These are phyloP conservation scores for Diacarnus erythraeanus DNA, from an alignment of 37 sponge, comb jelly and placozoan species.

Conservation along the genomic window DNA sequence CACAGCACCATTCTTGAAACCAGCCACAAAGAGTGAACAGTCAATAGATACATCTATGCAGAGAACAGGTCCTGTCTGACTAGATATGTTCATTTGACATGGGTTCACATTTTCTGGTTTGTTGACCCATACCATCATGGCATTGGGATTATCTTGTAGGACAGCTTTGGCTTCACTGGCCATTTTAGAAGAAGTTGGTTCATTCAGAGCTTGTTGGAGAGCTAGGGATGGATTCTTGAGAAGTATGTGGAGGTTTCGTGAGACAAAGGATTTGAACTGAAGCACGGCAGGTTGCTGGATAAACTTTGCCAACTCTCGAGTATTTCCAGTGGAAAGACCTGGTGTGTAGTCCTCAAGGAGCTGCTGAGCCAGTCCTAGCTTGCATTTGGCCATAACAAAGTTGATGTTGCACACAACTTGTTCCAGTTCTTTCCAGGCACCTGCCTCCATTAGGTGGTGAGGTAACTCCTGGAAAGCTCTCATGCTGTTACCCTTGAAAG, in stretches of 20 bases:
- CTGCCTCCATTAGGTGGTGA: constrained; percentile 74
- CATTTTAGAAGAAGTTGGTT: constrained; percentile 52
- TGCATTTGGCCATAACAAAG: constrained; percentile 78
- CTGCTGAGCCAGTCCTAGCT: constrained; percentile 66
- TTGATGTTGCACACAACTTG: constrained; percentile 65
- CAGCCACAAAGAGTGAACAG: constrained; percentile 67
- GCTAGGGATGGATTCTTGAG: constrained; percentile 64
- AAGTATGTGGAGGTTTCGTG: constrained; percentile 84
- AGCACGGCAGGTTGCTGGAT: constrained; percentile 53
- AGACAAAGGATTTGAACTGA: constrained; percentile 76
- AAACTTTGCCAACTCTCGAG: constrained; percentile 56
- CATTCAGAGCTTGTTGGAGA: constrained; percentile 91
- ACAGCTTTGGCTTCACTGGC: constrained; percentile 36
- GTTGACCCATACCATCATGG: constrained; percentile 75
- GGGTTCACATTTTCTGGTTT: constrained; percentile 51
- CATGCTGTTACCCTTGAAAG: constrained; percentile 67
- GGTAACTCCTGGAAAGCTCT: constrained; percentile 87
- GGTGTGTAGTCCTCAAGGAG: constrained; percentile 88
- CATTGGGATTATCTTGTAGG: constrained; percentile 19
- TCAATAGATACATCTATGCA: constrained; percentile 76
- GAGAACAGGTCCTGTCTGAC: constrained; percentile 39
- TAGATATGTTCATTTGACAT: constrained; percentile 71
- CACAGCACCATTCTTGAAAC: constrained; percentile 70
- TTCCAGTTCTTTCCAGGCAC: constrained; percentile 71
- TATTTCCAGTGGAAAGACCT: constrained; percentile 13